Percentiles rank a stretch among this genome's conserved stretches.
phyloP scores from a whole-genome alignment of 2,113 vertebrate genomes.

The Python bivittatus region DNA sequence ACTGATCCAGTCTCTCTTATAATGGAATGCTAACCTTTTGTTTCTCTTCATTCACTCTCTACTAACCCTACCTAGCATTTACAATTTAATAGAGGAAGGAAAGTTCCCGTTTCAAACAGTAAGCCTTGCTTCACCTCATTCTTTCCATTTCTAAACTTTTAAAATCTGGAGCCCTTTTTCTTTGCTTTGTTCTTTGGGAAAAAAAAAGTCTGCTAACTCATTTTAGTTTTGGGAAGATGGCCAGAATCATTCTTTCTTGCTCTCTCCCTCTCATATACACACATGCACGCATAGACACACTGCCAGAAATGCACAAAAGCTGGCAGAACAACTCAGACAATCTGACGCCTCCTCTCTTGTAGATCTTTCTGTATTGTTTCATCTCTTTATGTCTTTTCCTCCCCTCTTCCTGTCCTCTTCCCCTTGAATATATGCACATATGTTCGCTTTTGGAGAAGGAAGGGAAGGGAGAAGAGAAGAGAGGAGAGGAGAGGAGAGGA shows the following conservation, averaged over 20 bases:
- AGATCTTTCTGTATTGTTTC: background rate
- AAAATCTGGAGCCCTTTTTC: conserved; percentile 25
- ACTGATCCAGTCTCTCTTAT: conserved; percentile 59
- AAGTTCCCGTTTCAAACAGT: conserved; percentile 55
- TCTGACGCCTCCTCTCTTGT: background rate
- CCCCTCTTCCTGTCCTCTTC: too few species aligned
- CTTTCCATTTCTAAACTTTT: conserved; percentile 49
- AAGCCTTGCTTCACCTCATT: conserved; percentile 57
- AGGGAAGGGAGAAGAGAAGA: too few species aligned
- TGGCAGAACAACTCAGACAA: conserved; percentile 6
- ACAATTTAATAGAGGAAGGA: conserved; percentile 51
- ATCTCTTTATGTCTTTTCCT: background rate
- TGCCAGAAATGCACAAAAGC: background rate
- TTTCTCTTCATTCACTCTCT: conserved; percentile 21
- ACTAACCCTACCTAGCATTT: conserved; percentile 17
- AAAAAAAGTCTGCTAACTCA: background rate
- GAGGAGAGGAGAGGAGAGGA: background rate
- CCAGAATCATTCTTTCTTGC: background rate
- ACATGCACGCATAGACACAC: background rate
- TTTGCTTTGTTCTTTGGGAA: background rate
- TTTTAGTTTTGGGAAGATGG: conserved; percentile 23
- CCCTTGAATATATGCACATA: background rate
- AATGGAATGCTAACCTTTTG: conserved; percentile 10
- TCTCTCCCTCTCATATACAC: background rate
- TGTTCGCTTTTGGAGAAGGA: background rate